Base-by-base conservation (phyloP, 2,888 invertebrate species). In the Chalcosyrphus nemorum region DNA sequence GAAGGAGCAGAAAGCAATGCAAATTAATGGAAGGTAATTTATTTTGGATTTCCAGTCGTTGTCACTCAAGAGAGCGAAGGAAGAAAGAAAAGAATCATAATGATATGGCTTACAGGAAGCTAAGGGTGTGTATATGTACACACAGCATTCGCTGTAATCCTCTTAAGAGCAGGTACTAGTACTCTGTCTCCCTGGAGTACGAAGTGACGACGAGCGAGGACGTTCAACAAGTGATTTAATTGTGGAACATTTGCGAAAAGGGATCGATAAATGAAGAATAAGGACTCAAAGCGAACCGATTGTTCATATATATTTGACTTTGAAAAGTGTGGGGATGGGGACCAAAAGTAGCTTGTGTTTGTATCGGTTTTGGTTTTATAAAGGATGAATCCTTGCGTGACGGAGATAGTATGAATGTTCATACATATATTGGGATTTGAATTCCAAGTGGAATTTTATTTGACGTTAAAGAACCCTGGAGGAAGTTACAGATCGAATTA, bases 1-100 rank as follows among this genome's bases (percentile, higher is more conserved):
- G 1, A 1, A 50, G 5, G 57, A n/a, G 45, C 13, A 52, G 15
- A 13, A 54, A 15, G 45, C 59, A 24, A 65, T 65, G 43, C 66
- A 80, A 68, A 80, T 80, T 80, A 80, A 80, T 74, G 80, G 80
- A 29, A 72, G 76, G 76, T 66, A 82, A 77, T 82, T 82, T 76
- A 72, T 71, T 82, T 82, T 43, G 59, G 76, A 81, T 81, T 76
- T 54, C 50, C 66, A 57, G 57, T 50, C 56, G 71, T 71, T 71
- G 71, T 71, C 47, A 71, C 29, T 63, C 63, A 50, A 70, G 15
- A 13, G 43, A 19, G 1, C 29, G 7, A 29, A 29, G 29, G 6
- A 29, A 29, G 6, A 43, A 50, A 35, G 3, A 54, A 38, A 24
- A 38, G 24, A 66, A 29, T 68, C 41, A 74, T 74, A 68, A 74